Base-by-base conservation (phyloP, 2,888 invertebrate genomes). In the Ochlodes sylvanus region DNA sequence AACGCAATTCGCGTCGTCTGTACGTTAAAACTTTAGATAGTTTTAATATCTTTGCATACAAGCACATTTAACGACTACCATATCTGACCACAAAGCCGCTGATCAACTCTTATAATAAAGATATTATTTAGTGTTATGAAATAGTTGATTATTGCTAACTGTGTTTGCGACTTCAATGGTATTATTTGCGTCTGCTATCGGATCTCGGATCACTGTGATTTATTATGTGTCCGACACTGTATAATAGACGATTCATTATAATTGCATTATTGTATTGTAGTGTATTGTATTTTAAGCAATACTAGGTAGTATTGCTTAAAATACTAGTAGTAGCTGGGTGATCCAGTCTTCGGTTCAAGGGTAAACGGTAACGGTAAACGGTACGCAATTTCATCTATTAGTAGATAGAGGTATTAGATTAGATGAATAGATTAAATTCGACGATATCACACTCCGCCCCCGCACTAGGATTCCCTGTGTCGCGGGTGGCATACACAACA, bases 191-290 rank as follows among this genome's bases (percentile, higher is more conserved):
- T 27, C 2, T n/a, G 52, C 27, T 54, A 54, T 54, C 54, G 27
- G 54, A 54, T 27, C 54, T 54, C 27, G 14, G n/a, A 54, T 32
- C 27, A 54, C n/a, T 54, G 54, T 54, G 54, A 54, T 54, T 54
- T 54, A 54, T 54, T 54, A n/a, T 27, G 7, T 54, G 54, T 54
- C 54, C 54, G n/a, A 54, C n/a, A 12, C 27, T 7, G n/a, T 54
- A 27, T 54, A 27, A 32, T 21, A 54, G 21, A 5, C 32, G 54
- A 54, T 54, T 54, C 54, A 32, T 54, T 54, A 54, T 54, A 54
- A 54, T 54, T 54, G 54, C 54, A 27, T n/a, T 54, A 54, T 54
- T 54, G 54, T 54, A n/a, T 52, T 52, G 52, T 52, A 14, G n/a
- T n/a, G n/a, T n/a, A n/a, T n/a, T n/a, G 27, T 54, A 27, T 54